A percentile compares a stretch with the other conserved stretches of the same genome.
Evolutionary conservation across 2,888 invertebrate species (phyloP).

Genomic region (Lochmaea crataegi): DNA sequence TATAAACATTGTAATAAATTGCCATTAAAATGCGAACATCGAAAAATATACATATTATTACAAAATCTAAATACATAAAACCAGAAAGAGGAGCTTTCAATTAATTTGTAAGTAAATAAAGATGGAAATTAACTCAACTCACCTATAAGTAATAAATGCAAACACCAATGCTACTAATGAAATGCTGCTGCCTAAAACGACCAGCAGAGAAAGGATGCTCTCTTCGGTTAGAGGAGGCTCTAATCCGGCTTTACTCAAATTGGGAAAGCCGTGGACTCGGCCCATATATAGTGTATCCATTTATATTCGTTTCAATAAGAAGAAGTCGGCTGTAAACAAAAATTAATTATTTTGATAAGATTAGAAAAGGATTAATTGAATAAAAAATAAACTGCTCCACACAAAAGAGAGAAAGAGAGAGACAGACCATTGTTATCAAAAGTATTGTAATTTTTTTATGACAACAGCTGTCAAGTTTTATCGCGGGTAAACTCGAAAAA

Average conservation of each 20-base stretch:
- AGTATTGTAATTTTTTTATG: too few relatives aligned
- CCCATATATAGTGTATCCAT: slow-evolving; percentile 68
- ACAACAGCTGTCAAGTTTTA: too few relatives aligned
- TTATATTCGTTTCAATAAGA: slow-evolving; percentile 1
- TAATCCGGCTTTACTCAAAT: slow-evolving; percentile 57
- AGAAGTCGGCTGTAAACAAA: not conserved
- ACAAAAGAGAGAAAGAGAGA: too few relatives aligned
- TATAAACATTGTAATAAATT: not conserved
- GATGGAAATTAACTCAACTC: slow-evolving; percentile 44
- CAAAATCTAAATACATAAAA: too few relatives aligned
- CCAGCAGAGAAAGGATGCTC: slow-evolving; percentile 72
- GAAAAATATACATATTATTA: not conserved
- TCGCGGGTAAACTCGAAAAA: too few relatives aligned
- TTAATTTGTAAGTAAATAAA: not conserved
- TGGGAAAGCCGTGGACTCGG: slow-evolving; percentile 66
- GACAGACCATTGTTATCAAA: too few relatives aligned
- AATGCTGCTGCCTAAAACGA: slow-evolving; percentile 74
- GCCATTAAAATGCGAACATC: not conserved
- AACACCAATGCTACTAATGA: slow-evolving; percentile 76
- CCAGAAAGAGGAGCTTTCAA: too few relatives aligned
- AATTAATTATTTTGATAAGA: too few relatives aligned
- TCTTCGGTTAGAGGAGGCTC: slow-evolving; percentile 67
- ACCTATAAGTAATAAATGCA: slow-evolving; percentile 79
- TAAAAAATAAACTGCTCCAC: too few relatives aligned
- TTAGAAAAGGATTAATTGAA: too few relatives aligned